A percentile compares a stretch with the other conserved stretches of the same genome.
Evolutionary conservation across 1,140 invertebrate species (phyloP).

Genomic region (Drosophila takahashii): DNA sequence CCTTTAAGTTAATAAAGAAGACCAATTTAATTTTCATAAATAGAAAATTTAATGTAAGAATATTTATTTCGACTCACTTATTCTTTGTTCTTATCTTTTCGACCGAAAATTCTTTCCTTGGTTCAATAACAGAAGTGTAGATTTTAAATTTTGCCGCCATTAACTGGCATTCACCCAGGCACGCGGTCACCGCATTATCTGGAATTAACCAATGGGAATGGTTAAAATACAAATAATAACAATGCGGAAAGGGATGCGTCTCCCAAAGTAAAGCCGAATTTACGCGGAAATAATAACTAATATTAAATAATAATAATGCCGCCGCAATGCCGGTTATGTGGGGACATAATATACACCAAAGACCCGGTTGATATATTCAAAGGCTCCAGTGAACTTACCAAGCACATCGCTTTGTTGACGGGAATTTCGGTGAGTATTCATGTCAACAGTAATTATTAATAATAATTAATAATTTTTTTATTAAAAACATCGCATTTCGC

Average conservation of each 20-base stretch:
- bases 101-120: too few relatives aligned
- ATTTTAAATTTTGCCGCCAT: background rate
- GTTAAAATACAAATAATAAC: background rate
- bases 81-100: too few relatives aligned
- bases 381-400: constrained; percentile 7
- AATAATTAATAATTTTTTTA: background rate
- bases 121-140: background rate
- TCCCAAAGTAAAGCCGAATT: background rate
- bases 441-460: too few relatives aligned
- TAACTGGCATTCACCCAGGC: background rate
- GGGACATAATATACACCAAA: constrained; percentile 1
- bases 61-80: too few relatives aligned
- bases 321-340: constrained; percentile 35
- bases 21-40: too few relatives aligned
- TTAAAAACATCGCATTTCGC: background rate
- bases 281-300: background rate
- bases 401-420: constrained; percentile 35
- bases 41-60: too few relatives aligned
- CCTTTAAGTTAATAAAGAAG: too few relatives aligned
- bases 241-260: background rate
- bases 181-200: background rate
- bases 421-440: constrained; percentile 34
- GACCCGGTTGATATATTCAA: constrained; percentile 20
- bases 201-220: too few relatives aligned
- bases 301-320: constrained; percentile 14